Evolutionary conservation across 2,113 vertebrate species (phyloP), one percentile per base, ranked within the genome.

Genomic region (Xiphophorus couchianus): DNA sequence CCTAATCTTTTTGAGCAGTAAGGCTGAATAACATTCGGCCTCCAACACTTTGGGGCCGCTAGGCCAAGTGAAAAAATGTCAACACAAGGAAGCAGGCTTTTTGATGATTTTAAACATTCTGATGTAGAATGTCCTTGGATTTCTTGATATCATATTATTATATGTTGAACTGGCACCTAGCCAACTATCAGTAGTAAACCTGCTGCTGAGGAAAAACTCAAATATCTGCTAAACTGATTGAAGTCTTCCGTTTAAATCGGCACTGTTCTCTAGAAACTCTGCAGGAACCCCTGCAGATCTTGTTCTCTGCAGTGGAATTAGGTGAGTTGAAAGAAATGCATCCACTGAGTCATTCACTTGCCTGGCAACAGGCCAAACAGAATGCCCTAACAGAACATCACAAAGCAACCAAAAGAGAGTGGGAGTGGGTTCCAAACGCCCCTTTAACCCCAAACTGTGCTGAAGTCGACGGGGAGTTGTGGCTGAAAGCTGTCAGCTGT

Each of bases 331-430:
- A 82, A 82, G 70, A 86, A 67, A 19, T 13, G 33, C 33, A 28
- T 64, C 68, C 68, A 51, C 83, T 51, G 71, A 69, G 74, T 85
- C 79, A 58, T 62, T 82, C 69, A 29, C 58, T 81, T 27, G 60
- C 62, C 74, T 83, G 79, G 86, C 82, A 85, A 78, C 74, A 30
- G 35, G 69, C 81, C 85, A 75, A 84, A 83, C 77, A 79, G 74
- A 78, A 79, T 70, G 66, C 73, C 73, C 67, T 65, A 73, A 88
- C 67, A 84, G 44, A 68, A 54, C 68, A 44, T 28, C 62, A 78
- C 80, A 85, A 83, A 82, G 58, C 30, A 65, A 63, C 58, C 13
- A 19, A 73, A 74, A 71, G 69, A 82, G 51, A 27, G 27, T 61
- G 79, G 61, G 65, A 64, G 83, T 28, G 31, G 39, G 76, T 65